Base-by-base conservation (phyloP, 2,113 vertebrate genomes). In the Spea multiplicata region DNA sequence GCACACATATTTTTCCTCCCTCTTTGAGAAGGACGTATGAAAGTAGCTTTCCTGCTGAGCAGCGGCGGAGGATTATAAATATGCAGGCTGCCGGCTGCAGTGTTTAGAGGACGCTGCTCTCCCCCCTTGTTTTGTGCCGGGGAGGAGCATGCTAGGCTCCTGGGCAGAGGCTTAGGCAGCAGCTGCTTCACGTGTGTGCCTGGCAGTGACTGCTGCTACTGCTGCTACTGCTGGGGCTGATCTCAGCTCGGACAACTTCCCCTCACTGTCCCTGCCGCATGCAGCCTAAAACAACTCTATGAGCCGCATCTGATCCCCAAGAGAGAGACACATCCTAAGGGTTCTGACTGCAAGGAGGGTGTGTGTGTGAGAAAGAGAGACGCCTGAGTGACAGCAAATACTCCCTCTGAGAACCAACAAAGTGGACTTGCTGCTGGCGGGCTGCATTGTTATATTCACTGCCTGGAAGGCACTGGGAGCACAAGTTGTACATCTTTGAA, bases 401-500 rank as follows among this genome's bases (percentile, higher is more conserved):
- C 73, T 74, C 73, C 71, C 53, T 57, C 14, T 52, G 45, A 59
- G 67, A 59, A 53, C 61, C 61, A 61, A 48, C 49, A 73, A 80
- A 65, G 70, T 80, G 77, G 62, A 73, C 77, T 57, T 52, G 71
- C 78, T 68, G 50, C 70, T 53, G 50, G 61, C 73, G 73, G 82
- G 55, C 55, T 59, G 55, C 14, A 59, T 59, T 59, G 55, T 59
- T 59, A 59, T 59, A 12, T 12, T 59, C 55, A 59, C 1, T 59
- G 12, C 12, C 12, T 59, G 14, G 14, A 59, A 59, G 55, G 55
- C 9, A 59, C 55, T 59, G 44, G 85, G 76, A 76, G 71, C 79
- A 88, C 88, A 88, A 87, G 86, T 89, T 87, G 88, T 83, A 83
- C 83, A 83, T 80, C 84, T 86, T 44, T 16, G 4, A 71, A 44